These are phyloP conservation scores for Ypsolopha scabrella DNA, from an alignment of 2,888 invertebrate genomes.

Conservation along the genomic window DNA sequence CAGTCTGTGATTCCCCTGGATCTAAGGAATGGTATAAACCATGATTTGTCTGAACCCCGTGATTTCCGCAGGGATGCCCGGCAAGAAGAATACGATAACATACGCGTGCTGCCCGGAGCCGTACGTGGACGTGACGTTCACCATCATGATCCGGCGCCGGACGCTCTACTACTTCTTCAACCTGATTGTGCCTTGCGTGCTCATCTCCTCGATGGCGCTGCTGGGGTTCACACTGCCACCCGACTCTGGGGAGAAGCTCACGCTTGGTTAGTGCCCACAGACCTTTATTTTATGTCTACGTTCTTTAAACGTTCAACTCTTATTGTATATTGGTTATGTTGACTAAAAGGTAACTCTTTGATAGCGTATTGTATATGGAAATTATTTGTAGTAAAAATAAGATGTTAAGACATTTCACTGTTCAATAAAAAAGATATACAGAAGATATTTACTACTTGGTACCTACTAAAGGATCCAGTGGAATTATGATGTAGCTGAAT, in stretches of 20 bases:
- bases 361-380: too few species aligned
- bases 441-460: too few species aligned
- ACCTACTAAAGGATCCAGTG: too few species aligned
- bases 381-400: too few species aligned
- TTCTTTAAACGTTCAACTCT: background rate
- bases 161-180: constrained; percentile 99
- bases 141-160: constrained; percentile 94
- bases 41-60: background rate
- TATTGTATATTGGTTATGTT: too few species aligned
- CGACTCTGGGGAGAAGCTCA: constrained; percentile 96
- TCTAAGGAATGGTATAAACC: too few species aligned
- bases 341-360: too few species aligned
- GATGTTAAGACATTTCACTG: too few species aligned
- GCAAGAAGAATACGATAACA: constrained; percentile 89
- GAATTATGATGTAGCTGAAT: too few species aligned
- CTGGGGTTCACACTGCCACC: constrained; percentile 98
- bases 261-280: constrained; percentile 79
- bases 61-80: constrained; percentile 82
- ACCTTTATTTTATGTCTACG: too few species aligned
- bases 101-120: constrained; percentile 96
- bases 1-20: background rate
- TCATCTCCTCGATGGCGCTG: constrained; percentile 98
- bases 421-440: too few species aligned
- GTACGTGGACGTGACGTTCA: constrained; percentile 96
- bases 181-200: constrained; percentile 98